Evolutionary conservation across 2,888 invertebrate genomes (phyloP), one percentile per base, ranked within the genome.

Genomic region (Drosophila sordidula): DNA sequence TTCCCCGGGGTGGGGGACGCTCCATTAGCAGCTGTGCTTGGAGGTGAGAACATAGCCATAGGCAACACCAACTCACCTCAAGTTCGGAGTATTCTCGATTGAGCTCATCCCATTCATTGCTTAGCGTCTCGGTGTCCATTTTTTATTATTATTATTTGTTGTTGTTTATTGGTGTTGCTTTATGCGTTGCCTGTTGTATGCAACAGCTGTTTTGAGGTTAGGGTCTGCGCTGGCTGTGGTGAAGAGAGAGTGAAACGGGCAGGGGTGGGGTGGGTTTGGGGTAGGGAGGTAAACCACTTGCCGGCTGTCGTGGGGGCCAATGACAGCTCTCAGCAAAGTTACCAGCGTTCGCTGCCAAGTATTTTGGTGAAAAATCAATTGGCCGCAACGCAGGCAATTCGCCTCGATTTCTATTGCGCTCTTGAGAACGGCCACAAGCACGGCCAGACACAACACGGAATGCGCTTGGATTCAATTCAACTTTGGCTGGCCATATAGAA

Each of bases 71-170:
- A 80, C 85, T 90, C 93, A 97, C 97, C 95, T 97, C 97, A 70
- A 97, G 93, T 70, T 95, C 95, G 91, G 95, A 96, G 91, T 95
- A 97, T 91, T 97, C 97, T 45, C 93, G 93, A 61, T 94, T 92
- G 76, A 97, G 93, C 90, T 97, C 97, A 75, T 95, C 94, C 96
- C 96, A 97, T 90, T 97, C 97, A 90, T 95, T 95, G 42, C 63
- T 69, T 52, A 92, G 93, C 82, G 95, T 94, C 77, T 94, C 94
- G 71, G 94, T 92, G 87, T 95, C 94, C 90, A 90, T 90, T 29
- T 29, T 72, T 66, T 9, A 9, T 29, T 29, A 29, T 25, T 57
- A 45, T 32, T 46, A 45, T 47, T 59, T 63, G 22, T 45, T 57
- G 8, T 50, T 46, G 18, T 16, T 70, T 32, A 29, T 55, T 46